A percentile compares a stretch with the other conserved stretches of the same genome.
phyloP scores from a whole-genome alignment of 2,113 vertebrate species.

The Anoplopoma fimbria region DNA sequence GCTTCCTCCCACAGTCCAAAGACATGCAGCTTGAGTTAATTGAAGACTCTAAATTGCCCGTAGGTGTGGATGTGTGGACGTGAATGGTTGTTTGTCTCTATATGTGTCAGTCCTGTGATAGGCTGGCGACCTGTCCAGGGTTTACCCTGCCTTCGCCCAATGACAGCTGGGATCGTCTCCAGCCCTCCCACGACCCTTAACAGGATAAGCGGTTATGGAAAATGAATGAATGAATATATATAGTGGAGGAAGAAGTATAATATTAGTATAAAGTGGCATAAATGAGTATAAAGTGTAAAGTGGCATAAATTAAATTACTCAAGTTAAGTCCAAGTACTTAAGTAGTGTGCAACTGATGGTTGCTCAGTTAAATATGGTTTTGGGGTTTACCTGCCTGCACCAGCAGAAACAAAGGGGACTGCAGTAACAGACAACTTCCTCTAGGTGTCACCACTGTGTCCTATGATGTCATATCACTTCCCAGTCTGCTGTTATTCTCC shows the following conservation, averaged over 20 bases:
- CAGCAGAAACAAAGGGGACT: constrained; percentile 45
- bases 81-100: no score
- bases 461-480: constrained; percentile 71
- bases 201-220: no score
- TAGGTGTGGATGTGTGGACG: no score
- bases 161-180: no score
- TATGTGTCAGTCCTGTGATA: no score
- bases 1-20: no score
- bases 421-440: constrained; percentile 59
- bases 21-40: no score
- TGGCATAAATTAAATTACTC: neutral
- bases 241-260: neutral
- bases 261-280: neutral
- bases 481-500: constrained; percentile 57
- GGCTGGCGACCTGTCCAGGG: no score
- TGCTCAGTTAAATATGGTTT: neutral
- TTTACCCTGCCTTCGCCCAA: no score
- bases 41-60: no score
- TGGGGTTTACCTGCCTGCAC: neutral
- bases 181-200: no score
- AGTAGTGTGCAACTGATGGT: neutral
- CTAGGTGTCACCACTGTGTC: constrained; percentile 72
- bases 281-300: neutral
- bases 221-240: no score
- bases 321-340: neutral